Base-by-base conservation (phyloP, 53 echinoderm and acorn worm species). In the Astropecten irregularis region DNA sequence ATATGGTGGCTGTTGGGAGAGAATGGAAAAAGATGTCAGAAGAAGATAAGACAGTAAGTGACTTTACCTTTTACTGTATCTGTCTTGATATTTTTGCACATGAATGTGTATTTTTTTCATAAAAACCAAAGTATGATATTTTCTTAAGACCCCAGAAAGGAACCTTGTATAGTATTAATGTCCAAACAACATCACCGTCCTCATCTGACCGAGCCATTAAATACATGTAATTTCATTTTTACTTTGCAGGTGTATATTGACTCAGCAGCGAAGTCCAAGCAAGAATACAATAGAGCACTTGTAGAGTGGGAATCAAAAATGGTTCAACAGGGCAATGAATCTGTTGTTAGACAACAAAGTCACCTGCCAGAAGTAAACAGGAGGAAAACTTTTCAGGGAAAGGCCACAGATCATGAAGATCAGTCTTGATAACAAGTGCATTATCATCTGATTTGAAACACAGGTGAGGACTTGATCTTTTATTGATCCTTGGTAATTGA, bases 11-110 rank as follows among this genome's bases (percentile, higher is more conserved):
- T 48, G 49, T 69, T 23, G 22, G 49, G 18, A 29, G 40, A 13
- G 69, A 69, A 69, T 69, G 69, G 69, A 69, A 48, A 30, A 20
- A 69, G 30, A 69, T 69, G 69, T 69, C 69, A n/a, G 69, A 69
- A 18, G 69, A 49, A 8, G 69, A 69, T 13, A 69, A 69, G 48
- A 15, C 30, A 18, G 69, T 69, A 69, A 31, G 69, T 69, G 11
- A 30, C 6, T 15, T 54, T 8, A 18, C 2, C 25, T 54, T 8
- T n/a, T n/a, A n/a, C n/a, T n/a, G n/a, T n/a, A n/a, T n/a, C n/a
- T n/a, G n/a, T n/a, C n/a, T n/a, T n/a, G n/a, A n/a, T n/a, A n/a
- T n/a, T n/a, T n/a, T n/a, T n/a, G n/a, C n/a, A n/a, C n/a, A n/a
- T n/a, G n/a, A n/a, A n/a, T n/a, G n/a, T n/a, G n/a, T n/a, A n/a